These are phyloP conservation scores for Drosophila silvestris DNA, from an alignment of 2,888 invertebrate genomes.

Conservation along the genomic window DNA sequence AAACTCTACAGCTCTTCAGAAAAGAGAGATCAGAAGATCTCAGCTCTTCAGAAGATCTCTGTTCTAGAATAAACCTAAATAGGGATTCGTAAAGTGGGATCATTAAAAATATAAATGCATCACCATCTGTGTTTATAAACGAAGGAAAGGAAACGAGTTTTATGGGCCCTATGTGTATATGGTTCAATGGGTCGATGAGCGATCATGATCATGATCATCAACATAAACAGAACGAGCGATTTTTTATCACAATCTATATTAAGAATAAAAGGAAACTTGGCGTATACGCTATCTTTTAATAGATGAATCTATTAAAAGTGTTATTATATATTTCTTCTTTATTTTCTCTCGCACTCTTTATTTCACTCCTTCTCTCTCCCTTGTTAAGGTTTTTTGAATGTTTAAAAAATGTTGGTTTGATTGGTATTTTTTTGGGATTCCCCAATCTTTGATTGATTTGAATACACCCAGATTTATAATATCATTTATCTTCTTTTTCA, in stretches of 20 bases:
- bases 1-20: background rate
- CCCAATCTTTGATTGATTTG: background rate
- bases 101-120: background rate
- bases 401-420: background rate
- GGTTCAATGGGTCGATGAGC: slow-evolving; percentile 13
- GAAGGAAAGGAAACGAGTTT: slow-evolving; percentile 11
- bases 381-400: background rate
- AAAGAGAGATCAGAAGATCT: background rate
- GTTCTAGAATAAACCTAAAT: background rate
- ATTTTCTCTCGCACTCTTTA: background rate
- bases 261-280: background rate
- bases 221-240: slow-evolving; percentile 15
- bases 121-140: slow-evolving; percentile 24
- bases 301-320: slow-evolving; percentile 36
- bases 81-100: background rate
- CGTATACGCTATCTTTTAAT: slow-evolving; percentile 11
- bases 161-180: slow-evolving; percentile 14
- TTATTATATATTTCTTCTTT: slow-evolving; percentile 14
- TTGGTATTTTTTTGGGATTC: background rate
- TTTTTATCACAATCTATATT: background rate
- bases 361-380: background rate
- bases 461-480: background rate
- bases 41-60: background rate
- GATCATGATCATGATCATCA: slow-evolving; percentile 18
- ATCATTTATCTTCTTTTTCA: background rate